Conservation (phyloP, 2,113 vertebrate species). For the Coturnix japonica region DNA sequence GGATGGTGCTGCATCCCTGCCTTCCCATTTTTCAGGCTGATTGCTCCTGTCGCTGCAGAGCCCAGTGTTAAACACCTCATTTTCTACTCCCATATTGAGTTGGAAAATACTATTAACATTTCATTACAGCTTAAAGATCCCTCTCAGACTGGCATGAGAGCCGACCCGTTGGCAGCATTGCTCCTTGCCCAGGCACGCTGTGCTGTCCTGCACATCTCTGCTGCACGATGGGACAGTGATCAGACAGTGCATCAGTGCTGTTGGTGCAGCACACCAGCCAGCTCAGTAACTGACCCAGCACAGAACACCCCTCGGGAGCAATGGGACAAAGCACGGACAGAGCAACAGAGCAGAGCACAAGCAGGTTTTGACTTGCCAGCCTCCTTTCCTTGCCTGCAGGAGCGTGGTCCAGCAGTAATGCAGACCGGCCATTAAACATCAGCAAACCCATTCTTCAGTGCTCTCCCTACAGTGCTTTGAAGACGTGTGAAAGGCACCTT, state of each 20-base stretch:
- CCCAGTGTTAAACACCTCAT: slow-evolving; percentile 57
- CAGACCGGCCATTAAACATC: neutral
- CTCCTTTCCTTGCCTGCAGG: rapidly evolving
- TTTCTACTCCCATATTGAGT: slow-evolving; percentile 24
- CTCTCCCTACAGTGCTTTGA: neutral
- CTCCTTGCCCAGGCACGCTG: neutral
- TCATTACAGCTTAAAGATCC: slow-evolving; percentile 57
- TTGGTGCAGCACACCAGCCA: rapidly evolving
- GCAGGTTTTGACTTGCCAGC: neutral
- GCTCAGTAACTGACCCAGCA: rapidly evolving
- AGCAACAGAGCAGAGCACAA: neutral
- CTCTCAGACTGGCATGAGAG: neutral
- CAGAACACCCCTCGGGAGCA: rapidly evolving
- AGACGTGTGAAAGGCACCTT: neutral
- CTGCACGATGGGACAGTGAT: rapidly evolving
- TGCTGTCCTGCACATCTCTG: rapidly evolving
- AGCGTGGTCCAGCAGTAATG: neutral
- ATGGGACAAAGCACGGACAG: neutral
- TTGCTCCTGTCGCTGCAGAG: slow-evolving; percentile 62
- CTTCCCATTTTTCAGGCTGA: slow-evolving; percentile 69
- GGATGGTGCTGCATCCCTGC: neutral
- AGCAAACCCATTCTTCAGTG: neutral
- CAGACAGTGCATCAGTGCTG: neutral
- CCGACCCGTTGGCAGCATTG: rapidly evolving
- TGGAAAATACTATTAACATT: slow-evolving; percentile 74